Evolutionary conservation across 2,797 vertebrate genomes (phyloP).

Genomic region (Acanthopagrus latus): DNA sequence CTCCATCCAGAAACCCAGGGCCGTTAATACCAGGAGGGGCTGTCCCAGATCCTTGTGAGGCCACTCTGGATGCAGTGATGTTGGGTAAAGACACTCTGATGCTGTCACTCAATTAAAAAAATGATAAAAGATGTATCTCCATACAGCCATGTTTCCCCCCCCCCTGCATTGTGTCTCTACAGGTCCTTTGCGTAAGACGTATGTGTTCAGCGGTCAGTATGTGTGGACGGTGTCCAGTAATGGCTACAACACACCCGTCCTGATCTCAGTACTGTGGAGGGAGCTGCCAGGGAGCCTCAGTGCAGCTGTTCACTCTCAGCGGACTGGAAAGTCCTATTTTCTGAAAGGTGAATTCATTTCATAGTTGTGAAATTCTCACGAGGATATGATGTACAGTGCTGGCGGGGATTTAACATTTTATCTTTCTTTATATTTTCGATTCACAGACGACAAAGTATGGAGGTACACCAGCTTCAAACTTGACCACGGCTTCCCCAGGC

Average conservation of each 20-base stretch:
- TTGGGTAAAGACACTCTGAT: slow-evolving; percentile 78
- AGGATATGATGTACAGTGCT: not conserved
- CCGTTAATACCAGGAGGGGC: slow-evolving; percentile 28
- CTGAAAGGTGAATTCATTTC: slow-evolving; percentile 84
- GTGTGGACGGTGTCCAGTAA: slow-evolving; percentile 88
- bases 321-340: slow-evolving; percentile 88
- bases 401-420: not conserved
- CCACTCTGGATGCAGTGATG: slow-evolving; percentile 86
- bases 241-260: slow-evolving; percentile 77
- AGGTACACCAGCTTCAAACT: slow-evolving; percentile 86
- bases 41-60: slow-evolving; percentile 84
- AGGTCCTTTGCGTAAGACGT: slow-evolving; percentile 87
- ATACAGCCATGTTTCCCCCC: not conserved
- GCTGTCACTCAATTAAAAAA: not conserved
- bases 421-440: not conserved
- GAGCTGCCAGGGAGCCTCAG: slow-evolving; percentile 85
- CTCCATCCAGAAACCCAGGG: slow-evolving; percentile 38
- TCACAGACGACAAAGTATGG: slow-evolving; percentile 87
- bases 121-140: not conserved
- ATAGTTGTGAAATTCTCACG: not conserved
- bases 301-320: slow-evolving; percentile 88
- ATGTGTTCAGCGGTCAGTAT: slow-evolving; percentile 87
- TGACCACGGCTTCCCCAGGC: slow-evolving; percentile 86
- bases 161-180: slow-evolving; percentile 16
- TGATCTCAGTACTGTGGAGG: slow-evolving; percentile 86